Base-by-base conservation (phyloP, 1,140 invertebrate species). In the Tetramorium simillimum region DNA sequence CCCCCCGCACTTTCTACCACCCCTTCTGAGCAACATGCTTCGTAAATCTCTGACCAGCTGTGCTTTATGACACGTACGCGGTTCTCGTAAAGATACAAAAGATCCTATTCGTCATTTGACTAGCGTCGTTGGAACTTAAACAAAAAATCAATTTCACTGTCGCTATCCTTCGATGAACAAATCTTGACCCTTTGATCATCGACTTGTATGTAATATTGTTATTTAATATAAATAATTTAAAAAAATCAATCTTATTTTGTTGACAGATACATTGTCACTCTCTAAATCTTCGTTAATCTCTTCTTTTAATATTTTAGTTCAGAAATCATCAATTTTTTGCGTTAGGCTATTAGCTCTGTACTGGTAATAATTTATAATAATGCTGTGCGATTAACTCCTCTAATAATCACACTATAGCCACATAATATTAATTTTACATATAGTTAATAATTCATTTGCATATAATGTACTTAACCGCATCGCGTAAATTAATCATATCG, bases 11-110 rank as follows among this genome's bases (percentile, higher is more conserved):
- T 43, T 21, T 56, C 73, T 14, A 69, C 75, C 60, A 18, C 33
- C 46, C 78, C 28, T 24, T 51, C 86, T 84, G 88, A 86, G 84
- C 56, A 86, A 77, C 85, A 86, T 60, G 90, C 81, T 90, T 77
- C 89, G 88, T 93, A 94, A 93, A 93, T 94, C 92, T 92, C 88
- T 90, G 85, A 60, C 87, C 92, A 93, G 90, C 90, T 93, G 93
- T 91, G 92, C 87, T 93, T 93, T 93, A 92, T 90, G 89, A 77
- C 86, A 87, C 86, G 84, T 87, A 63, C 72, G 81, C 85, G 88
- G 49, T 90, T 87, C 62, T 86, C 85, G 82, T 56, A 87, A 86
- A 80, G 80, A 90, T 86, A 88, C 86, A 62, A 62, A 28, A 78
- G 77, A 88, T 92, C 81, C 85, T 91, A 86, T 88, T 86, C 67